Base-by-base conservation (phyloP, 2,113 vertebrate genomes). In the Pseudolaguvia tuberculata region DNA sequence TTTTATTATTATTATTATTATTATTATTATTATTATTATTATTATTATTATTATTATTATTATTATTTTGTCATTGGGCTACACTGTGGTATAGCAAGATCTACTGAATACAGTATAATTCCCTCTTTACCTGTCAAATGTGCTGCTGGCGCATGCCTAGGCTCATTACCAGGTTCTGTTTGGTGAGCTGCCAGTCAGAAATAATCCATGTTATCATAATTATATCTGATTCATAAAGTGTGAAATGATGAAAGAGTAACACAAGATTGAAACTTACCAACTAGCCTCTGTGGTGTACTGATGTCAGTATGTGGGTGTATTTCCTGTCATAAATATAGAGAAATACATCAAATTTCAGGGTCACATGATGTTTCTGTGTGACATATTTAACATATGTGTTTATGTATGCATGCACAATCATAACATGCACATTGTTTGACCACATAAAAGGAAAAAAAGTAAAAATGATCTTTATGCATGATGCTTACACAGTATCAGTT, bases 121-220 rank as follows among this genome's bases (percentile, higher is more conserved):
- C n/a, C 10, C 10, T 31, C 48, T 65, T 62, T 83, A 91, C 90
- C 88, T 5, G 83, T 85, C n/a, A 91, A 65, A 42, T 91, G 89
- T n/a, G 89, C 90, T 53, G 88, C 84, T 61, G 68, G 11, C 75
- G 50, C 18, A 4, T 71, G 59, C 29, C 51, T 61, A 3, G 77
- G 63, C 39, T 80, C 50, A 48, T 2, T 52, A 0, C 42, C n/a
- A 17, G 67, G 1, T 18, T 27, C 27, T 10, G 48, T 48, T 72
- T 52, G 13, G 13, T 73, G 1, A 50, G 81, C 89, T 91, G 71
- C 18, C 35, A 65, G 5, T 55, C 8, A 42, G 8, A 42, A 39
- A 52, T 20, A 15, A 4, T 6, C 29, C 5, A 25, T 66, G 68
- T 25, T 42, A 47, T 17, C 23, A 29, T 4, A 56, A 69, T 51